Percentiles rank a stretch among this genome's conserved stretches.
Evolutionary conservation across 2,113 vertebrate species (phyloP).

Genomic region (Paradisaea rubra): DNA sequence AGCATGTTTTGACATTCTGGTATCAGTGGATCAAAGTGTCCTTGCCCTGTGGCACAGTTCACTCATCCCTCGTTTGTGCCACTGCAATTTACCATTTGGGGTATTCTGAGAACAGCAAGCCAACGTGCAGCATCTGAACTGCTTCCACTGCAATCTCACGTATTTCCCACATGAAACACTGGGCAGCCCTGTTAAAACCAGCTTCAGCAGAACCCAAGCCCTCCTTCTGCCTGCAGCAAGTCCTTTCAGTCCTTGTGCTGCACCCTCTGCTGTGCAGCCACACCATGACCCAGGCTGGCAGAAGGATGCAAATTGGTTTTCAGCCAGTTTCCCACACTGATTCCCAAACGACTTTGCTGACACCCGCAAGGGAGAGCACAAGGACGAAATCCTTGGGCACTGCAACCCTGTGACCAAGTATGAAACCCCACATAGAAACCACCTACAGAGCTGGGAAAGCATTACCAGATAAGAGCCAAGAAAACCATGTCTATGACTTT

Average conservation of each 20-base stretch:
- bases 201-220: background rate
- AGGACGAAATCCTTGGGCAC: background rate
- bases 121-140: rapidly evolving
- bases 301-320: background rate
- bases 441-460: background rate
- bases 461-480: background rate
- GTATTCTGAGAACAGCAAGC: background rate
- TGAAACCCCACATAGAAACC: background rate
- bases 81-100: background rate
- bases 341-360: background rate
- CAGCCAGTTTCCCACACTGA: constrained; percentile 18
- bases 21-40: background rate
- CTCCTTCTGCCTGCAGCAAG: background rate
- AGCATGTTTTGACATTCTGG: rapidly evolving
- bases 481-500: background rate
- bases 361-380: background rate
- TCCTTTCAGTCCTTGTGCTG: background rate
- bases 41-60: background rate
- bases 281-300: background rate
- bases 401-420: background rate
- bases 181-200: background rate
- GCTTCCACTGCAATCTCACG: rapidly evolving
- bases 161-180: background rate
- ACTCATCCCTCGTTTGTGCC: background rate
- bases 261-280: background rate